These are phyloP conservation scores for Xylota sylvarum DNA, from an alignment of 2,888 invertebrate genomes.

Conservation along the genomic window DNA sequence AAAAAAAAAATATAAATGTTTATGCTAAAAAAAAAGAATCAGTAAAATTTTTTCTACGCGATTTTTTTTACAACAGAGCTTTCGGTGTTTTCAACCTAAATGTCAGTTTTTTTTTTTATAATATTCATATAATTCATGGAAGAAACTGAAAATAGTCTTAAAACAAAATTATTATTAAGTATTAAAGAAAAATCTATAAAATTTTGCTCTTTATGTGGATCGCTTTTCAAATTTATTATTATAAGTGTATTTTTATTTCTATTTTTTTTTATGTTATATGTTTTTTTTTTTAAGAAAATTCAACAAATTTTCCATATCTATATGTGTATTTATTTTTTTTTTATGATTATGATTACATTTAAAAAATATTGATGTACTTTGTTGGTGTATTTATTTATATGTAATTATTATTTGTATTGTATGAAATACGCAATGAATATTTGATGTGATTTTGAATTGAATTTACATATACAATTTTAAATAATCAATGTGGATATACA, in stretches of 20 bases:
- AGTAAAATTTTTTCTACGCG: slow-evolving; percentile 38
- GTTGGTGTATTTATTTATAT: slow-evolving; percentile 67
- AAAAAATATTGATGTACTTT: slow-evolving; percentile 68
- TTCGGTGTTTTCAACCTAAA: slow-evolving; percentile 68
- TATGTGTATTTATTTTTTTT: slow-evolving; percentile 62
- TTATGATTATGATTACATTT: slow-evolving; percentile 41
- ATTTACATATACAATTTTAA: slow-evolving; percentile 17
- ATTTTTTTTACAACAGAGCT: slow-evolving; percentile 65
- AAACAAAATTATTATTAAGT: slow-evolving; percentile 1
- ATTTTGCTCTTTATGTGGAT: slow-evolving; percentile 75
- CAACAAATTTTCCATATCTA: slow-evolving; percentile 67
- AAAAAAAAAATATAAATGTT: slow-evolving; percentile 24
- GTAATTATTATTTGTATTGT: slow-evolving; percentile 61
- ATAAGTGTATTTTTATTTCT: slow-evolving; percentile 74
- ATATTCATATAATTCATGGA: slow-evolving; percentile 47
- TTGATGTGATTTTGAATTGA: slow-evolving; percentile 71
- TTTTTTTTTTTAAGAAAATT: slow-evolving; percentile 49
- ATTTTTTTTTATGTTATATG: slow-evolving; percentile 57
- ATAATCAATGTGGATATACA: slow-evolving; percentile 70
- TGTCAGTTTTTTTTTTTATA: slow-evolving; percentile 58
- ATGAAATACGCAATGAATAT: slow-evolving; percentile 57
- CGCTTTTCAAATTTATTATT: slow-evolving; percentile 71
- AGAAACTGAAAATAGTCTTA: slow-evolving; percentile 39
- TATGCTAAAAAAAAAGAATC: slow-evolving; percentile 31
- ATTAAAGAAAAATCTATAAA: slow-evolving; percentile 14